These are phyloP conservation scores for Nephrotoma flavescens DNA, from an alignment of 2,888 invertebrate genomes.

Conservation along the genomic window DNA sequence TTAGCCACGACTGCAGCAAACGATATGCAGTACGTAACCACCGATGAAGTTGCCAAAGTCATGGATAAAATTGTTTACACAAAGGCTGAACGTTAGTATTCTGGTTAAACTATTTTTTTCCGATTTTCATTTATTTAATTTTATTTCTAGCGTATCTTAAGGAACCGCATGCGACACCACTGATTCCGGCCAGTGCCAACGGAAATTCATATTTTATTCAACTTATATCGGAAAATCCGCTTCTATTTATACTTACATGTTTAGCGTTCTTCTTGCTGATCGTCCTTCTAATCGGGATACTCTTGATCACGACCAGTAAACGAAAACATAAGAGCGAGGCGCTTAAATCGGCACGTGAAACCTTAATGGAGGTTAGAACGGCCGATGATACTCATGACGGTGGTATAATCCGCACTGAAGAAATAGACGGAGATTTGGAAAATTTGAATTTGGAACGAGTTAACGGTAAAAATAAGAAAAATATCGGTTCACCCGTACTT, in stretches of 20 bases:
- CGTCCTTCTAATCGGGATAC: conserved; percentile 22
- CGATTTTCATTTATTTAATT: background rate
- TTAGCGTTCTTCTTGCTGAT: conserved; percentile 25
- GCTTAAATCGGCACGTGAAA: background rate
- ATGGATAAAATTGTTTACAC: conserved; percentile 63
- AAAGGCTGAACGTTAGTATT: conserved; percentile 68
- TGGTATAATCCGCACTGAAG: background rate
- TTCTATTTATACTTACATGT: conserved; percentile 24
- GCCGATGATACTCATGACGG: background rate
- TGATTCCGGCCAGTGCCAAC: conserved; percentile 26
- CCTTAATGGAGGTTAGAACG: background rate
- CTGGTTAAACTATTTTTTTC: background rate
- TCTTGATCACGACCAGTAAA: conserved; percentile 26
- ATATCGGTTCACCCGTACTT: background rate
- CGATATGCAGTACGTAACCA: conserved; percentile 68
- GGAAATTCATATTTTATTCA: conserved; percentile 21
- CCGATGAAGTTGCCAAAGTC: conserved; percentile 58
- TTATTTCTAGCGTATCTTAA: conserved; percentile 24
- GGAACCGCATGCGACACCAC: conserved; percentile 30
- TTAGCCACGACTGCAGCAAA: conserved; percentile 65
- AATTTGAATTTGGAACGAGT: conserved; percentile 26
- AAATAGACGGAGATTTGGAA: conserved; percentile 19
- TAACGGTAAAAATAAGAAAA: background rate
- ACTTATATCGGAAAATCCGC: conserved; percentile 25
- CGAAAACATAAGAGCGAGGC: conserved; percentile 18